Evolutionary conservation across 37 sponge, comb jelly and placozoan species (phyloP).

Genomic region (Spongilla lacustris): DNA sequence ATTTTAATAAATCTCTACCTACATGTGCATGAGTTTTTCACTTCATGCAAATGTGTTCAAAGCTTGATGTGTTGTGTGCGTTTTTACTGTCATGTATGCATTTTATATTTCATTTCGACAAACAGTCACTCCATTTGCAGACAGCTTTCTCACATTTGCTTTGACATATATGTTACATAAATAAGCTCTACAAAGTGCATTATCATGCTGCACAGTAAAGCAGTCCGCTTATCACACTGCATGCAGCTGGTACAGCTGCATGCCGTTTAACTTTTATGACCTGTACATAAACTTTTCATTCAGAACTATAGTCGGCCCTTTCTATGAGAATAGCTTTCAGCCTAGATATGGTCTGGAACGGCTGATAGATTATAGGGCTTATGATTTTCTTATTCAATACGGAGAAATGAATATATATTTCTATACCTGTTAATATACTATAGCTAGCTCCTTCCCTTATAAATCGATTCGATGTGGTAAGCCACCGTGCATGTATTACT

Average conservation of each 20-base stretch:
- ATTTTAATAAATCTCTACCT: slow-evolving; percentile 1
- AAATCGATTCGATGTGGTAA: slow-evolving; percentile 1
- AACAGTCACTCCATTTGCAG: slow-evolving; percentile 1
- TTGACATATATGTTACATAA: slow-evolving; percentile 1
- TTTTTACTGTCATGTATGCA: not conserved
- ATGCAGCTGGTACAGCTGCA: not conserved
- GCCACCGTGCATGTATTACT: not conserved
- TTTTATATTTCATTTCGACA: slow-evolving; percentile 1
- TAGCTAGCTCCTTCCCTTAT: not conserved
- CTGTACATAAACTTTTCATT: not conserved
- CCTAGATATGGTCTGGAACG: not conserved
- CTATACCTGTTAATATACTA: not conserved
- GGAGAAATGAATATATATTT: not conserved
- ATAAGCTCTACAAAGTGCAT: slow-evolving; percentile 1
- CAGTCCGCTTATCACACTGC: not conserved
- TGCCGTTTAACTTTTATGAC: slow-evolving; percentile 1
- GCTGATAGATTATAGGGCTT: slow-evolving; percentile 1
- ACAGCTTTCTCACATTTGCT: not conserved
- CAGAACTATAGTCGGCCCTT: too few relatives aligned
- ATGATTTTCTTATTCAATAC: not conserved
- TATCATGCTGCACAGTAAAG: not conserved
- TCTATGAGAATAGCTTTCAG: not conserved
- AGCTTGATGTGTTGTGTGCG: not conserved
- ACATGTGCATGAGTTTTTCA: not conserved
- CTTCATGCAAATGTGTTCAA: not conserved